phyloP scores from a whole-genome alignment of 2,113 vertebrate genomes.

The Lycaon pictus region DNA sequence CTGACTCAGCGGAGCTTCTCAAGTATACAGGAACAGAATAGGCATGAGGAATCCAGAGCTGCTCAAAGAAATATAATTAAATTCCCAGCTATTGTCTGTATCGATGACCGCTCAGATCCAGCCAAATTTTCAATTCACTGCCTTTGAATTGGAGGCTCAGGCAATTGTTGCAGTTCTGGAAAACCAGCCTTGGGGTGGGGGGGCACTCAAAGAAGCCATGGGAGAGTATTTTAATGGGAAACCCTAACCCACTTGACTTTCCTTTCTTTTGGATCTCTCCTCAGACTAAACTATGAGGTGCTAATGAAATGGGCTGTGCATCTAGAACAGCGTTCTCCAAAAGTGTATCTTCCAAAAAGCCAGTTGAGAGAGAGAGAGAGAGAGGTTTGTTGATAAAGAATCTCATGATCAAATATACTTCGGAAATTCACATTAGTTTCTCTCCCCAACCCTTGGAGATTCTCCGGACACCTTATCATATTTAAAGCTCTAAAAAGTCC shows the following conservation, averaged over 20 bases:
- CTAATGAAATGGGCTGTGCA: neutral
- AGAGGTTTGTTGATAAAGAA: neutral
- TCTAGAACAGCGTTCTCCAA: neutral
- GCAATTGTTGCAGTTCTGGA: neutral
- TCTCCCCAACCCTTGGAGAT: neutral
- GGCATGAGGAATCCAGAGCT: neutral
- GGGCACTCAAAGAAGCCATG: neutral
- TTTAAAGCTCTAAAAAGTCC: neutral
- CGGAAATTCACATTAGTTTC: neutral
- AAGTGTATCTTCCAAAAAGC: neutral
- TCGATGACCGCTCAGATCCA: neutral
- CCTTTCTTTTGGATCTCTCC: neutral
- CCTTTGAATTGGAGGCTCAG: neutral
- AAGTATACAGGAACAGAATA: neutral
- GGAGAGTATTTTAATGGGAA: neutral
- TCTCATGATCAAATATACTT: neutral
- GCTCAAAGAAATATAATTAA: neutral
- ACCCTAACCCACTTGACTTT: neutral
- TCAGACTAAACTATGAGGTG: neutral
- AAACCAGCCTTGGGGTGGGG: neutral
- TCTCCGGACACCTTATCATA: neutral
- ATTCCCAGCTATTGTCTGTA: neutral
- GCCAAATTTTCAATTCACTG: neutral
- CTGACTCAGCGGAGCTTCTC: neutral
- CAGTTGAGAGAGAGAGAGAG: neutral